phyloP scores from a whole-genome alignment of 37 sponge, comb jelly and placozoan genomes.

The Corticium candelabrum region DNA sequence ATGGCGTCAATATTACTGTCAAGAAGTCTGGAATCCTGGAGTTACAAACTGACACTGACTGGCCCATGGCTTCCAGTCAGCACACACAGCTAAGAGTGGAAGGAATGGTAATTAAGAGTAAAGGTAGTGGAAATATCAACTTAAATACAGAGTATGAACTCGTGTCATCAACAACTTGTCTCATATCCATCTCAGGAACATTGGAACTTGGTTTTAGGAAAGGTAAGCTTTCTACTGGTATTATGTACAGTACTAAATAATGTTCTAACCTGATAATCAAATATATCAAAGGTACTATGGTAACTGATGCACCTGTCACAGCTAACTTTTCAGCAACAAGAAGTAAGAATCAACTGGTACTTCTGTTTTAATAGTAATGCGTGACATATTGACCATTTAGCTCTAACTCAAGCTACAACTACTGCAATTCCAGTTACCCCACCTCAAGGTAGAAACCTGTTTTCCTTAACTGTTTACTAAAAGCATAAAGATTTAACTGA shows the following conservation, averaged over 20 bases:
- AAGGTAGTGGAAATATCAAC: not conserved
- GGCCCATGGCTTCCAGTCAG: not conserved
- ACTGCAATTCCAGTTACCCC: not conserved
- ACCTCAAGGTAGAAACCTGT: not conserved
- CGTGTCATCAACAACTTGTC: not conserved
- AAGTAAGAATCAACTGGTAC: not conserved
- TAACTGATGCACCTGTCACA: not conserved
- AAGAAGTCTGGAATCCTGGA: not conserved
- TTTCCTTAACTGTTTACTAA: not conserved
- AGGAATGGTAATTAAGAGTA: not conserved
- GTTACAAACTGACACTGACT: not conserved
- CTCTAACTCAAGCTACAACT: not conserved
- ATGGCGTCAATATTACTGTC: constrained; percentile 1
- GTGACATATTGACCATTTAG: not conserved
- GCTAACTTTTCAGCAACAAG: not conserved
- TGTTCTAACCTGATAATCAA: no score
- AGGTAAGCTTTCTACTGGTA: not conserved
- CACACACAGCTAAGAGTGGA: not conserved
- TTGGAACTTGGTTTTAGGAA: not conserved
- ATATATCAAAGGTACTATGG: not conserved
- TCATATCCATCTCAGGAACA: not conserved
- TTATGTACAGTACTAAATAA: not conserved
- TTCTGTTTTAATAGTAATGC: not conserved
- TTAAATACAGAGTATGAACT: not conserved
- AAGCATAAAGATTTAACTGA: no score